These are phyloP conservation scores for Cavia aperea DNA, from an alignment of 2,113 vertebrate species.

Conservation along the genomic window DNA sequence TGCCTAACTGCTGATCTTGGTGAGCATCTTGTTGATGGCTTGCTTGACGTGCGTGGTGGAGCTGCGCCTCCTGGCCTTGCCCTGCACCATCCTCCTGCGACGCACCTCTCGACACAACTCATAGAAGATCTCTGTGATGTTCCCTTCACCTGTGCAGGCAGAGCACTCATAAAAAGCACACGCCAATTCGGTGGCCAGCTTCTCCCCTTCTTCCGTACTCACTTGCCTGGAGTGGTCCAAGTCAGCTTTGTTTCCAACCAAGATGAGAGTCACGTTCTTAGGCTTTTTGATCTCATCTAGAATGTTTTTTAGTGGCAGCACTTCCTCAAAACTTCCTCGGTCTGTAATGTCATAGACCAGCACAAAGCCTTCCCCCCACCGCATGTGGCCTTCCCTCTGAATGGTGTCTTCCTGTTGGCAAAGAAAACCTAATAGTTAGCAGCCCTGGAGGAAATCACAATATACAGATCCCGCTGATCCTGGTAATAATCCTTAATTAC, in stretches of 20 bases:
- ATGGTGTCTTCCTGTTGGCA: constrained; percentile 87
- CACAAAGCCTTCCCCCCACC: constrained; percentile 95
- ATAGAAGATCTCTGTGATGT: constrained; percentile 89
- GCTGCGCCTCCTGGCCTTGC: constrained; percentile 91
- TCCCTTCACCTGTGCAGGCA: constrained; percentile 90
- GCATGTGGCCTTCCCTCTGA: constrained; percentile 93
- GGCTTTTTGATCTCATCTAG: constrained; percentile 95
- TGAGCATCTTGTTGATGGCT: constrained; percentile 99
- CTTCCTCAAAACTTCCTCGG: constrained; percentile 93
- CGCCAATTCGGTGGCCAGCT: constrained; percentile 91
- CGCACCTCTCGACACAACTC: constrained; percentile 94
- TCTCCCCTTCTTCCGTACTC: constrained; percentile 93
- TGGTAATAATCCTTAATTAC: neutral
- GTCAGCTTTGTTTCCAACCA: constrained; percentile 97
- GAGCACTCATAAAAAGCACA: constrained; percentile 98
- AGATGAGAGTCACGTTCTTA: constrained; percentile 91
- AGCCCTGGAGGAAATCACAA: neutral
- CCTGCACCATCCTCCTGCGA: constrained; percentile 90
- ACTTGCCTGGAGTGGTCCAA: constrained; percentile 94
- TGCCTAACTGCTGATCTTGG: constrained; percentile 96
- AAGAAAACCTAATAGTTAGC: constrained; percentile 44
- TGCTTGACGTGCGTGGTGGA: constrained; percentile 98
- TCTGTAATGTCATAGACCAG: constrained; percentile 98
- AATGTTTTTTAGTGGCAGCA: constrained; percentile 87
- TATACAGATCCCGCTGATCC: neutral